Evolutionary conservation across 2,888 invertebrate species (phyloP), one percentile per base, ranked within the genome.

Genomic region (Pachycephus smyrnensis): DNA sequence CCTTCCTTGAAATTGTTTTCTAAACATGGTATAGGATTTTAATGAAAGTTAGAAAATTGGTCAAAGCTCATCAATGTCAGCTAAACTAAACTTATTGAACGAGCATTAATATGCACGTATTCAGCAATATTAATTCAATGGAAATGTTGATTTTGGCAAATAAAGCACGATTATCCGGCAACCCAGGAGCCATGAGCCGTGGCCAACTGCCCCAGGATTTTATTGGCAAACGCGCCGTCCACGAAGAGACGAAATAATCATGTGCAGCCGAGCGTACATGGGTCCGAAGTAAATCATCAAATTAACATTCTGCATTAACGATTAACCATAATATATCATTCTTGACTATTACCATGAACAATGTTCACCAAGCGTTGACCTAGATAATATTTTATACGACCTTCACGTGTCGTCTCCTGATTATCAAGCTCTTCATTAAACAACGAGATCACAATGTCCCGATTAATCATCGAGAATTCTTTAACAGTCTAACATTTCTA

Each of bases 401-500:
- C 73, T 75, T 40, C 74, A 23, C 40, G 68, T 73, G 75, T 69
- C 77, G 75, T 69, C 77, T 73, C 30, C 37, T 69, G 23, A 55
- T 33, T 32, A 71, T 32, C 71, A 71, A 71, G 23, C 31, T 71
- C 33, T 71, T 33, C 31, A 31, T 32, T 71, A 31, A 33, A 35
- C 74, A 33, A 37, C 74, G 32, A 30, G 30, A 74, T 36, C 37
- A 35, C 35, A n/a, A 37, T 33, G 37, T 74, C 74, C 74, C 32
- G 74, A 32, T 33, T 30, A n/a, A 36, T 23, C 74, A 33, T 37
- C 40, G 69, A 81, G 69, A 55, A 55, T 55, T 55, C 55, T 55
- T 55, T 55, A 55, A 55, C 75, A 73, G 84, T 79, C 83, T 83
- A 82, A 85, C 81, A 82, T 88, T 87, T 86, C 84, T 85, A 86